These are phyloP conservation scores for Butorides virescens DNA, from an alignment of 2,113 vertebrate species.

Conservation along the genomic window DNA sequence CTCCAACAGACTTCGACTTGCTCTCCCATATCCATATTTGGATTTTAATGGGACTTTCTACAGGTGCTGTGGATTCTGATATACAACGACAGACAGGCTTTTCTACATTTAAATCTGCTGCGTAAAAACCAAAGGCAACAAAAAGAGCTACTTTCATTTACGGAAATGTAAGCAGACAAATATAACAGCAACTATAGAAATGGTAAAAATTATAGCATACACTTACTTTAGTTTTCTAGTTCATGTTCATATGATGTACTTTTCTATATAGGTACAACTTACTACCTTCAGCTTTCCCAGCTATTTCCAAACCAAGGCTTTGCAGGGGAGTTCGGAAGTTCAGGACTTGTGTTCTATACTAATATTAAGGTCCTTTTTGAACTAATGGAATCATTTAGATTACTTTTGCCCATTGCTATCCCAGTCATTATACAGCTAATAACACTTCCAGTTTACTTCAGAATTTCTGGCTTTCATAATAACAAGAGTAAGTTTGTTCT, in stretches of 20 bases:
- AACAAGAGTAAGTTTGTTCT: not conserved
- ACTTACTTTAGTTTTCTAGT: not conserved
- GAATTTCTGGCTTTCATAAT: not conserved
- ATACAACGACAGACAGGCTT: not conserved
- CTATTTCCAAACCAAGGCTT: not conserved
- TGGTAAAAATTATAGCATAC: not conserved
- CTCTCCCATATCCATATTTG: constrained; percentile 19
- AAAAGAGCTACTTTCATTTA: not conserved
- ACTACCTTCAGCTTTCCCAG: not conserved
- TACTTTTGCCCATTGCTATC: not conserved
- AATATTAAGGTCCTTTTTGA: not conserved
- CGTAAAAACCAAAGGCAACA: not conserved
- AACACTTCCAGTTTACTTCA: not conserved
- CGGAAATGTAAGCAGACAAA: not conserved
- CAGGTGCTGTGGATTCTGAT: constrained; percentile 12
- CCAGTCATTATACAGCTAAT: not conserved
- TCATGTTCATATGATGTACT: not conserved
- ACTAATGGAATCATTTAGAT: not conserved
- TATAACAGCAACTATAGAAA: not conserved
- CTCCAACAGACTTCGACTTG: not conserved
- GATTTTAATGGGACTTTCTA: constrained; percentile 10
- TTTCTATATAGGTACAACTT: not conserved
- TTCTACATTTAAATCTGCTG: not conserved
- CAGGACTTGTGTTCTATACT: not conserved
- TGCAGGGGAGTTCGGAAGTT: not conserved